Percentiles rank a stretch among this genome's conserved stretches.
phyloP scores from a whole-genome alignment of 2,797 vertebrate genomes.

The Eospalax fontanierii region DNA sequence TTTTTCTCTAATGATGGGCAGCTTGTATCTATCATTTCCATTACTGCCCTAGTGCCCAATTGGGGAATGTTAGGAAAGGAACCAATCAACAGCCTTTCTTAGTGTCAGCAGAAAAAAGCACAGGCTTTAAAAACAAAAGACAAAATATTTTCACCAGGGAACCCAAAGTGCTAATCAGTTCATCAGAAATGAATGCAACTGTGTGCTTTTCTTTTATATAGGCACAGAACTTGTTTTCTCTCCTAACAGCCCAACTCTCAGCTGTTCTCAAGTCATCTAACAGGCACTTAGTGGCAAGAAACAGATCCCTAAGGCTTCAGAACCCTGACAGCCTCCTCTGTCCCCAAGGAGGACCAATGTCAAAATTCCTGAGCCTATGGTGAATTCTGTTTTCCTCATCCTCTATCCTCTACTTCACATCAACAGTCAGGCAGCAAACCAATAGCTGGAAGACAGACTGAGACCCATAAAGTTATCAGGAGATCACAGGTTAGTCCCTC shows the following conservation, averaged over 20 bases:
- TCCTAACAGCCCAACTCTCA: not conserved
- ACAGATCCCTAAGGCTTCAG: not conserved
- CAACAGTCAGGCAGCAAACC: not conserved
- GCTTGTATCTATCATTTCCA: not conserved
- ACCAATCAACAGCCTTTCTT: not conserved
- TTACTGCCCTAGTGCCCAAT: no score
- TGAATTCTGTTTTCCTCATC: not conserved
- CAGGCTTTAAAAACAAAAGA: not conserved
- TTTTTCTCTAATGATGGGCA: not conserved
- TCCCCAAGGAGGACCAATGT: not conserved
- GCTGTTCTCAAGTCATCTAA: not conserved
- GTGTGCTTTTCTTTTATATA: not conserved
- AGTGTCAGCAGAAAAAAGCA: not conserved
- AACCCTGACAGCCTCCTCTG: not conserved
- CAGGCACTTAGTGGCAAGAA: not conserved
- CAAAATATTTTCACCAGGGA: conserved; percentile 39
- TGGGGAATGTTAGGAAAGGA: not conserved
- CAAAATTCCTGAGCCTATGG: not conserved
- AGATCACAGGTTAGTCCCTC: not conserved
- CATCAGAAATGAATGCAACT: not conserved
- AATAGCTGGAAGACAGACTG: not conserved
- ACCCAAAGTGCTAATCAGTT: not conserved
- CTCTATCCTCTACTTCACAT: not conserved
- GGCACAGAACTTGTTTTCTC: not conserved
- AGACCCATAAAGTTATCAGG: not conserved